Evolutionary conservation across 2,113 vertebrate species (phyloP), one percentile per base, ranked within the genome.

Genomic region (Corythoichthys haematopterus): DNA sequence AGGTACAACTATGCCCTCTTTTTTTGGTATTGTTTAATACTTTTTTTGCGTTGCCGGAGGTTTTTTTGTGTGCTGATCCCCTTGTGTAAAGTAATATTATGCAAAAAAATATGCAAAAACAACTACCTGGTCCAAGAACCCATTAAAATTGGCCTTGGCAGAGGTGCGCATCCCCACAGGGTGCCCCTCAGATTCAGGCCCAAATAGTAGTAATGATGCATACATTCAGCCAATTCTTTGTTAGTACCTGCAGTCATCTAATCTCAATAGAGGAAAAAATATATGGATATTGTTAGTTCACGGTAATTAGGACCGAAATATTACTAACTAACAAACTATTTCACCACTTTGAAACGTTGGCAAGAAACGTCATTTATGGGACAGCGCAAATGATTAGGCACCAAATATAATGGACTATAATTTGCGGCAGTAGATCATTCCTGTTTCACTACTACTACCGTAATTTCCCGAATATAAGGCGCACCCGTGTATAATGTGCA

Each of bases 91-190:
- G 43, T n/a, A 62, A 14, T 12, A 62, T 62, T 62, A 62, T 62
- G 60, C 60, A 62, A 46, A 62, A 46, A 46, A 36, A 57, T 14
- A 14, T 7, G 11, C 55, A 6, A 36, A 36, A 57, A 14, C 12
- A 15, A 57, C 55, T 62, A 62, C 43, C 60, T 46, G 40, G 40
- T 62, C 60, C 60, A 46, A 62, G 60, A 62, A 46, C 11, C 60
- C 12, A 62, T 62, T 62, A 62, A 47, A 45, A 62, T 28, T 46
- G 60, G 60, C 60, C 43, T 62, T 62, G 60, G 60, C 60, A 62
- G 43, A 62, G 43, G n/a, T 62, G 20, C 11, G 43, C 60, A 62
- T 46, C 43, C 43, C 60, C 20, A 46, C 60, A 33, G 60, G 60
- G 43, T 62, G 40, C 11, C n/a, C 40, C 60, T 62, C 43, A 62